Evolutionary conservation across 2,888 invertebrate genomes (phyloP).

Genomic region (Amblyjoppa fuscipennis): DNA sequence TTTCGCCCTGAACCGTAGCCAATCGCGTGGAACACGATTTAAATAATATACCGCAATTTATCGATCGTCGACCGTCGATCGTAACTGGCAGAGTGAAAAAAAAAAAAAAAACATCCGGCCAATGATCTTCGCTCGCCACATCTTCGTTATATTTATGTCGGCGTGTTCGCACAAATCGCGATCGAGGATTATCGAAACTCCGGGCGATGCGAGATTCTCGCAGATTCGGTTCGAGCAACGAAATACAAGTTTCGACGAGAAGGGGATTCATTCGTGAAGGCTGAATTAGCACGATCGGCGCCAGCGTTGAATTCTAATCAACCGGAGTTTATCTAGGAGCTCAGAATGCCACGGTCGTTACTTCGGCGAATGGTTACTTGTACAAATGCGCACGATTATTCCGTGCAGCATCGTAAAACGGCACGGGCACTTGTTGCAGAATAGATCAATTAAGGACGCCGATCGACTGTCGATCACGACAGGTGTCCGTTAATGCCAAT

Average conservation of each 20-base stretch:
- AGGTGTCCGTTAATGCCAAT: constrained; percentile 41
- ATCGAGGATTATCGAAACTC: not conserved
- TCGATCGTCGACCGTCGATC: constrained; percentile 18
- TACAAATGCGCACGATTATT: constrained; percentile 1
- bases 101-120: constrained; percentile 26
- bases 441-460: constrained; percentile 43
- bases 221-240: constrained; percentile 32
- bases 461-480: constrained; percentile 37
- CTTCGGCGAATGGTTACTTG: constrained; percentile 39
- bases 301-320: constrained; percentile 47
- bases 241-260: constrained; percentile 41
- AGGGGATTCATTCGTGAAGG: constrained; percentile 48
- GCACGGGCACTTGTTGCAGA: not conserved
- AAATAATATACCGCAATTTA: constrained; percentile 22
- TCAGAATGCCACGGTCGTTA: constrained; percentile 65
- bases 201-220: not conserved
- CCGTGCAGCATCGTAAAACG: not conserved
- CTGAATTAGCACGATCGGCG: constrained; percentile 46
- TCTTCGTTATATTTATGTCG: not conserved
- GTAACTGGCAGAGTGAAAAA: not conserved
- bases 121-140: constrained; percentile 12
- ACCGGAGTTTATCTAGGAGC: constrained; percentile 43
- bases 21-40: not conserved
- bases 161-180: not conserved
- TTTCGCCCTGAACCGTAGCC: not conserved